Evolutionary conservation across 2,888 invertebrate species (phyloP), one percentile per base, ranked within the genome.

Genomic region (Plemyria rubiginata): DNA sequence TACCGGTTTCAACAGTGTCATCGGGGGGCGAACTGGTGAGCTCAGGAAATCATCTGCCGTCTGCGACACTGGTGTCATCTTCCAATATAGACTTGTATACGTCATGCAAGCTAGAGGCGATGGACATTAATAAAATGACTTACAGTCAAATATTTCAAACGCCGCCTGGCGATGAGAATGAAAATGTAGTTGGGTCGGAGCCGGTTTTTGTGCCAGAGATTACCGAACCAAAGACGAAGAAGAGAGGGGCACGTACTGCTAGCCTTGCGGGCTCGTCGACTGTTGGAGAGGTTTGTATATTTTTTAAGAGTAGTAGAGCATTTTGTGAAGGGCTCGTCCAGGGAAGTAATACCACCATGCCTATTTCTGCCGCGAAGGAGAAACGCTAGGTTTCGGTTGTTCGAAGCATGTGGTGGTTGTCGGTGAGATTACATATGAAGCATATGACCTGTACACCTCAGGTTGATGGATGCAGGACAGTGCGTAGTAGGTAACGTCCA

Each of bases 131-230:
- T 12, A 68, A 62, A 16, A 63, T 79, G 28, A 86, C 85, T 54
- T 88, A 85, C 63, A 84, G 82, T 61, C 84, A 88, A 36, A 69
- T 86, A 38, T 87, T 87, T 65, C 70, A 79, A 2, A 66, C 77
- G 0, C 82, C 82, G 11, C 69, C 85, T 36, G 80, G 80, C 45
- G 75, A 88, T 61, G 85, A 84, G 11, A 79, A 72, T 62, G 84
- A 84, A 12, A 79, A 72, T 59, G 62, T 79, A 0, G 60, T 79
- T 28, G 84, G 82, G 29, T 77, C 72, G 4, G 59, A 63, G 48
- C 8, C 50, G 8, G 15, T 8, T 16, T 15, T 29, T 5, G 58
- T 51, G 54, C 41, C 41, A 12, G 51, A 38, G 5, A 41, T 15
- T 9, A 12, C 72, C 0, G 84, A 83, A 0, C 32, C 54, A 9